Base-by-base conservation (phyloP, 1,140 invertebrate species). In the Archegozetes longisetosus region DNA sequence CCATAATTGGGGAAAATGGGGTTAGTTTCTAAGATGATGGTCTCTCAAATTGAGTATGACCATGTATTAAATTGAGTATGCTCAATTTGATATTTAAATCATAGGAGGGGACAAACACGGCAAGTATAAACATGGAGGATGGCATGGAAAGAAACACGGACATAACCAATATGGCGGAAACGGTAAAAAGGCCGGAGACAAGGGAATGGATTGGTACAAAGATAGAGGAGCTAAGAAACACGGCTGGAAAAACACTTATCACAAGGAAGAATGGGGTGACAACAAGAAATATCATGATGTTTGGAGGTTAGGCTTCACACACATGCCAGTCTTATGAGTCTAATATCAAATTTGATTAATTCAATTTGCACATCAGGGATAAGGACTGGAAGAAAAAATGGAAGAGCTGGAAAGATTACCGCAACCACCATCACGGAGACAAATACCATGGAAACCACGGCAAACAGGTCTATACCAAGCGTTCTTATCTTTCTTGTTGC, bases 161-260 rank as follows among this genome's bases (percentile, higher is more conserved):
- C 6, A 40, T 9, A 40, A 40, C 6, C 6, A 40, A 40, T 40
- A 17, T 6, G 32, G 32, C 6, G 17, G 17, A 40, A 40, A 40
- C 6, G 32, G 6, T 40, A 40, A 40, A 40, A 40, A 40, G 17
- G 32, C 32, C 6, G 32, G 32, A 40, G 32, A 40, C 17, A 40
- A 60, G 28, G n/a, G 58, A 3, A 24, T 17, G 12, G n/a, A 60
- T n/a, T 60, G 52, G 32, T 26, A n/a, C 14, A 64, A 64, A 24
- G 62, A 63, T 27, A 64, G 27, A 25, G 62, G 62, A 14, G 49
- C 57, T 23, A 40, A 24, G 13, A 56, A 55, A n/a, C 57, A 68
- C 60, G 66, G 66, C 25, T 68, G 60, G 60, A 68, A 68, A 55
- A 68, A 68, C 28, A 60, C 64, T 2, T 68, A 68, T 59, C 67